Evolutionary conservation across 2,113 vertebrate genomes (phyloP).

Genomic region (Bujurquina vittata): DNA sequence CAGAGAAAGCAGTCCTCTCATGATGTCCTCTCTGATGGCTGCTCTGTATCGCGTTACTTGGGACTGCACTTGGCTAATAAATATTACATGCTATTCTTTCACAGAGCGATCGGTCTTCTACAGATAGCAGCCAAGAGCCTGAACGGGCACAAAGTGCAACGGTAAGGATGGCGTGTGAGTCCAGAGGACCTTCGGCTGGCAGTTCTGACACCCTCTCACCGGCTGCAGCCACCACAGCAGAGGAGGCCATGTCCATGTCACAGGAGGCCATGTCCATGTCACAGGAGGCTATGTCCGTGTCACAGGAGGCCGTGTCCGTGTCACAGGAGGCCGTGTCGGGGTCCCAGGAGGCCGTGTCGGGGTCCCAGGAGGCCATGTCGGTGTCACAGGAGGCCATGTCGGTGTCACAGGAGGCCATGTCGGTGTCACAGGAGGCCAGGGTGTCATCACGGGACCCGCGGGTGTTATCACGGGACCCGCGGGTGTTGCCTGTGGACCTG

Average conservation of each 20-base stretch:
- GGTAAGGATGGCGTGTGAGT: constrained; percentile 43
- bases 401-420: constrained; percentile 91
- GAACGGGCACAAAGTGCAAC: constrained; percentile 58
- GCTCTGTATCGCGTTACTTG: constrained; percentile 51
- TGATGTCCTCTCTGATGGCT: constrained; percentile 47
- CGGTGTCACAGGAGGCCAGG: constrained; percentile 72
- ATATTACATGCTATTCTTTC: constrained; percentile 66
- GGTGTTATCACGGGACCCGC: constrained; percentile 70
- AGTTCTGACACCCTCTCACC: constrained; percentile 78
- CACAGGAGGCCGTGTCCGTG: constrained; percentile 69
- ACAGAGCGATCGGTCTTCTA: constrained; percentile 65
- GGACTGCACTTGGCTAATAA: constrained; percentile 42
- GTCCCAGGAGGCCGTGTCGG: constrained; percentile 69
- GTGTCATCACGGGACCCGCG: too few species aligned
- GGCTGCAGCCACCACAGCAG: constrained; percentile 89
- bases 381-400: constrained; percentile 72
- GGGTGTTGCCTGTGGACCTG: constrained; percentile 67
- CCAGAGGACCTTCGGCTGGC: neutral
- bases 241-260: constrained; percentile 86
- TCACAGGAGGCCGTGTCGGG: constrained; percentile 88
- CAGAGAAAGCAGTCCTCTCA: neutral
- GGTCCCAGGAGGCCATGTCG: constrained; percentile 89
- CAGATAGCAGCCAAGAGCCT: constrained; percentile 52
- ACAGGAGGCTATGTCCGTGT: constrained; percentile 86
- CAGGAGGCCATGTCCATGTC: constrained; percentile 78